Evolutionary conservation across 2,113 vertebrate species (phyloP), one percentile per base, ranked within the genome.

Genomic region (Saimiri boliviensis): DNA sequence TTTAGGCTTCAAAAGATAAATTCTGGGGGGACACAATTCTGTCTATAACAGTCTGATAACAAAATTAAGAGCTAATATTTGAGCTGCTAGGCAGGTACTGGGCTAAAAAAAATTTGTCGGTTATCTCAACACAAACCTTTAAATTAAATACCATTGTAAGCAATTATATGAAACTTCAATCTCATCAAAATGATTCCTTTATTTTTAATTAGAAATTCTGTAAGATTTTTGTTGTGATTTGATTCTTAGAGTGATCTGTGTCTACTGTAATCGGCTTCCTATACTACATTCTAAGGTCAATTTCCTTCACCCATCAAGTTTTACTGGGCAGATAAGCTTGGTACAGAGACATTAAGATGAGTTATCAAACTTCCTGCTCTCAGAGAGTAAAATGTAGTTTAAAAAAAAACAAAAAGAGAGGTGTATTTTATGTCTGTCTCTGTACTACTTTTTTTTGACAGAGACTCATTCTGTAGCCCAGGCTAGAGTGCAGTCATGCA

Each of bases 181-280:
- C 74, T 93, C 80, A 81, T 80, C 84, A 86, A 86, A 94, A 83
- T 42, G 1, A 63, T 91, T 90, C 88, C 71, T 91, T 63, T 14
- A 63, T 84, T 79, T 23, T 89, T 74, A n/a, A 52, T 94, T 77
- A 88, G 66, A 89, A 96, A 88, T 83, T 91, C 45, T 63, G 1
- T 73, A 30, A 52, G 52, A 84, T 54, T 89, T 86, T 45, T 63
- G 49, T 30, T 47, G 52, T 86, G 66, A 66, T 20, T 23, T 68
- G 45, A 79, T 80, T 52, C 23, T 74, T 89, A 45, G 73, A 82
- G 21, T 5, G 5, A 13, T n/a, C 32, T 77, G 7, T 58, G 66
- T 93, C 42, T 56, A 42, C 80, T 32, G 13, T 13, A 35, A 83
- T 23, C 16, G 60, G 52, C 21, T 80, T 56, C 37, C 37, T 10